Evolutionary conservation across 2,888 invertebrate genomes (phyloP).

Genomic region (Sycophila texana): DNA sequence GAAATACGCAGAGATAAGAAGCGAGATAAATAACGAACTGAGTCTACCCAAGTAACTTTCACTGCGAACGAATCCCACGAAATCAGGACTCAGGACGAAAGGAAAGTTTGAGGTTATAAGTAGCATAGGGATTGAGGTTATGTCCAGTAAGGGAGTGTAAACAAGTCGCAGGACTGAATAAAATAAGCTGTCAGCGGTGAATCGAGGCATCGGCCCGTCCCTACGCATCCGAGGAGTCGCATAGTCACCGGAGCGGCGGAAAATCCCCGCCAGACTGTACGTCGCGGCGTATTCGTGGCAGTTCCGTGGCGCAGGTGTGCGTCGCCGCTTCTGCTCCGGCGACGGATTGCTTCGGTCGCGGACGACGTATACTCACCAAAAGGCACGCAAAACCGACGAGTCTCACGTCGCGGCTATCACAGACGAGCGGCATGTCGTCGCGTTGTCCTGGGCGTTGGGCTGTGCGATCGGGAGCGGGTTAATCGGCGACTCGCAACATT

Average conservation of each 20-base stretch:
- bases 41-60: no score
- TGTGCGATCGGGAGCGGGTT: not conserved
- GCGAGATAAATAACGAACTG: no score
- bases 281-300: not conserved
- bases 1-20: no score
- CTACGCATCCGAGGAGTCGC: not conserved
- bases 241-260: not conserved
- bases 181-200: not conserved
- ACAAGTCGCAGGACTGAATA: constrained; percentile 9
- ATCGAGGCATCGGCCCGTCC: not conserved
- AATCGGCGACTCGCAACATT: constrained; percentile 16
- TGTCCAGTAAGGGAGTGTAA: not conserved
- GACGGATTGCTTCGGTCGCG: not conserved
- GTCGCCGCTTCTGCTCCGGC: no score
- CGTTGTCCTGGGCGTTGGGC: not conserved
- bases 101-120: constrained; percentile 28
- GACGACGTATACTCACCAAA: constrained; percentile 27
- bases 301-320: no score
- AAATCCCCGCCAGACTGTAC: not conserved
- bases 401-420: constrained; percentile 35
- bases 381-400: constrained; percentile 10
- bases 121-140: constrained; percentile 32
- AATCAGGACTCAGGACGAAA: not conserved
- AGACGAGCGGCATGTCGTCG: constrained; percentile 30
- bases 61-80: not conserved